phyloP scores from a whole-genome alignment of 2,113 vertebrate species.

The Peromyscus polionotus region DNA sequence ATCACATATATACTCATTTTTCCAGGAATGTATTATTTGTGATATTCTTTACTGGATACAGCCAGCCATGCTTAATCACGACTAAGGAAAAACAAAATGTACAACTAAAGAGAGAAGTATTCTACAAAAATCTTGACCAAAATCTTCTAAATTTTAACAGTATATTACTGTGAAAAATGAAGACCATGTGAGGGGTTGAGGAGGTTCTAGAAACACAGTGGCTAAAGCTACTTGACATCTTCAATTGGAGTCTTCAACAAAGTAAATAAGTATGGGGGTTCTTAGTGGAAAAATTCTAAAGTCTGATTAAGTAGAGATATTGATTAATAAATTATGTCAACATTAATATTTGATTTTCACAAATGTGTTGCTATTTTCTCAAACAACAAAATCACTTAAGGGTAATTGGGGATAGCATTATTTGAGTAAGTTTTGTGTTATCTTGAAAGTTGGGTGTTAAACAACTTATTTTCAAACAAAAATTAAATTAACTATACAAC shows the following conservation, averaged over 20 bases:
- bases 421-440: neutral
- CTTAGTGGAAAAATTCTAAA: neutral
- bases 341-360: neutral
- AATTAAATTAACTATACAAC: neutral
- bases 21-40: neutral
- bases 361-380: neutral
- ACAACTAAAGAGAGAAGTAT: neutral
- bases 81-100: neutral
- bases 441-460: neutral
- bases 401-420: rapidly evolving
- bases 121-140: neutral
- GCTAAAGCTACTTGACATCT: rapidly evolving
- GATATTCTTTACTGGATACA: neutral
- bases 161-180: neutral
- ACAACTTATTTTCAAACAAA: neutral
- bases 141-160: neutral
- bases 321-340: neutral
- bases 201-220: no score
- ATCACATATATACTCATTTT: neutral
- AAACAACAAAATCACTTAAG: neutral
- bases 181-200: neutral
- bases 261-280: neutral
- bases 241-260: neutral
- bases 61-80: neutral
- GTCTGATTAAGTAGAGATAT: neutral